phyloP scores from a whole-genome alignment of 1,140 invertebrate species.

The Sycophaga agraensis region DNA sequence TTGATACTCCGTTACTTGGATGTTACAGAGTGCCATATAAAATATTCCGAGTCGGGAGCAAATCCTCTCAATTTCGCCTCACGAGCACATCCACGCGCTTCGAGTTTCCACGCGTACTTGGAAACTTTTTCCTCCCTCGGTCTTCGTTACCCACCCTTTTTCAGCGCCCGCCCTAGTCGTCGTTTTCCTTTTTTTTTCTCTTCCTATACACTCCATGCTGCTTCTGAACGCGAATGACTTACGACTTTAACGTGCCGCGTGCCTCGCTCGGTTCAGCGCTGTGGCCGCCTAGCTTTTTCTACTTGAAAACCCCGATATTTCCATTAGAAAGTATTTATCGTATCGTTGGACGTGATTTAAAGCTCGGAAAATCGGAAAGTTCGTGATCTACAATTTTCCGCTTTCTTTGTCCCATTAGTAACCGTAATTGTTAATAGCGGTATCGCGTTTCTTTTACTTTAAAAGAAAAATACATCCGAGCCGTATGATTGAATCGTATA shows the following conservation, averaged over 20 bases:
- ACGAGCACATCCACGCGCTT: neutral
- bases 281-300: neutral
- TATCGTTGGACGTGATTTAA: constrained; percentile 23
- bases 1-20: too few relatives aligned
- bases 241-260: constrained; percentile 16
- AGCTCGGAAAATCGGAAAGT: neutral
- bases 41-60: neutral
- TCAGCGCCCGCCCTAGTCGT: neutral
- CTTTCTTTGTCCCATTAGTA: constrained; percentile 1
- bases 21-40: too few relatives aligned
- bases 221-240: constrained; percentile 16
- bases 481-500: too few relatives aligned
- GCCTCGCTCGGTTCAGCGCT: neutral
- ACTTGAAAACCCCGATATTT: constrained; percentile 18
- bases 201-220: constrained; percentile 3
- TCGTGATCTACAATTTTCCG: neutral
- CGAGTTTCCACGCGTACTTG: neutral
- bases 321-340: constrained; percentile 27
- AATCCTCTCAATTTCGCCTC: neutral
- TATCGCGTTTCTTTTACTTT: too few relatives aligned
- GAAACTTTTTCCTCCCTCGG: neutral
- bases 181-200: neutral
- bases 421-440: too few relatives aligned
- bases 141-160: neutral
- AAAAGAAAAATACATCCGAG: too few relatives aligned